Percentiles rank a stretch among this genome's conserved stretches.
Evolutionary conservation across 1,140 invertebrate species (phyloP).

Genomic region (Acromyrmex echinatior): DNA sequence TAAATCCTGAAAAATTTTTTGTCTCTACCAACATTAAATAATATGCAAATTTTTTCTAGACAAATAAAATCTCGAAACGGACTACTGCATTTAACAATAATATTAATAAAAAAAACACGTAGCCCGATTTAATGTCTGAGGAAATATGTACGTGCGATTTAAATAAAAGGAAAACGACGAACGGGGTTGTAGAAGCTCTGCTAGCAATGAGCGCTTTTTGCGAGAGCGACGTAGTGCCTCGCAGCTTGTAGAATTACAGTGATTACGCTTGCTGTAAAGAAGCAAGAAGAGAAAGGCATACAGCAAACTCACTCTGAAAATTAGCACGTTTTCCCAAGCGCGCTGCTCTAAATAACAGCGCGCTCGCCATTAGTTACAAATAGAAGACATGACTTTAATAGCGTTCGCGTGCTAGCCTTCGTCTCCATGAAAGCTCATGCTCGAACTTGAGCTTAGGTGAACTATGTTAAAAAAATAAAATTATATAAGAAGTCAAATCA

Average conservation of each 20-base stretch:
- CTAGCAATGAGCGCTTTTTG: constrained; percentile 38
- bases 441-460: neutral
- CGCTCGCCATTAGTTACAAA: constrained; percentile 42
- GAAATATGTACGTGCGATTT: constrained; percentile 8
- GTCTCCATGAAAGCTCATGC: constrained; percentile 21
- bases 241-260: constrained; percentile 54
- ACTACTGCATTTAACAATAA: neutral
- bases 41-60: neutral
- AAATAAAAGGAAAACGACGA: constrained; percentile 22
- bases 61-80: constrained; percentile 3
- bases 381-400: constrained; percentile 42
- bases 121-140: constrained; percentile 26
- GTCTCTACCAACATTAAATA: neutral
- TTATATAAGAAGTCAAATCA: neutral
- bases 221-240: constrained; percentile 20
- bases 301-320: constrained; percentile 58
- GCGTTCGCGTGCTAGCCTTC: constrained; percentile 38
- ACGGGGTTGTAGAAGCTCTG: constrained; percentile 16
- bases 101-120: neutral
- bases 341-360: constrained; percentile 53
- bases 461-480: neutral
- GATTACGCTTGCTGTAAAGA: constrained; percentile 57
- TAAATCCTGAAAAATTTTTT: neutral
- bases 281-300: constrained; percentile 49
- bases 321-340: constrained; percentile 61